These are phyloP conservation scores for Drosophila prostipennis DNA, from an alignment of 2,888 invertebrate genomes.

Conservation along the genomic window DNA sequence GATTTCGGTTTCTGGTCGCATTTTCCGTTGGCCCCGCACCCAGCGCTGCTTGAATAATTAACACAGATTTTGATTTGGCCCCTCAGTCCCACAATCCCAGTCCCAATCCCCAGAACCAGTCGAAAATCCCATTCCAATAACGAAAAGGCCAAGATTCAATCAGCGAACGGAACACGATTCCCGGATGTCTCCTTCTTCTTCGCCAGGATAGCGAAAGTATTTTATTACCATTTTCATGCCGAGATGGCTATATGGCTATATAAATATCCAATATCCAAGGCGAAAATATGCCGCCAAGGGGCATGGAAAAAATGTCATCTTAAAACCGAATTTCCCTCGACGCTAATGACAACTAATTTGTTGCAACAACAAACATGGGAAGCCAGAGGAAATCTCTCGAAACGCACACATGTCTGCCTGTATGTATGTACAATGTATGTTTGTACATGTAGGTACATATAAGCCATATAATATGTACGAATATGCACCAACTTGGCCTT, in stretches of 20 bases:
- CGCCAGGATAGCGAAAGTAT: conserved; percentile 3
- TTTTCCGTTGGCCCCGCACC: conserved; percentile 29
- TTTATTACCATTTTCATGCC: conserved; percentile 32
- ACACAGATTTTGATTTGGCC: conserved; percentile 52
- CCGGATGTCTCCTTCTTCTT: conserved; percentile 9
- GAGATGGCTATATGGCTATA: conserved; percentile 27
- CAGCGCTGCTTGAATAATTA: conserved; percentile 66
- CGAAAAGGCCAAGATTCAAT: conserved; percentile 30
- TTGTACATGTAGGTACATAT: neutral
- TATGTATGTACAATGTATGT: neutral
- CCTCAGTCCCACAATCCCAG: conserved; percentile 3
- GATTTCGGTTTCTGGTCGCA: conserved; percentile 50
- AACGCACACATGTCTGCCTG: conserved; percentile 15
- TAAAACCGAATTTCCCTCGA: conserved; percentile 79
- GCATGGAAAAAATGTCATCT: conserved; percentile 53
- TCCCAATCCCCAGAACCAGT: neutral
- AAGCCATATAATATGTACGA: conserved; percentile 32
- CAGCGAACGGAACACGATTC: conserved; percentile 24
- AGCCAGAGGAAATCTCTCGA: conserved; percentile 56
- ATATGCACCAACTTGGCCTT: conserved; percentile 61
- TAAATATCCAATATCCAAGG: conserved; percentile 30
- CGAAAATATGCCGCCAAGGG: conserved; percentile 24
- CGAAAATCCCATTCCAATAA: neutral
- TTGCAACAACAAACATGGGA: conserved; percentile 43
- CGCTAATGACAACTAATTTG: conserved; percentile 80